Evolutionary conservation across 2,797 vertebrate species (phyloP).

Genomic region (Smutsia gigantea): DNA sequence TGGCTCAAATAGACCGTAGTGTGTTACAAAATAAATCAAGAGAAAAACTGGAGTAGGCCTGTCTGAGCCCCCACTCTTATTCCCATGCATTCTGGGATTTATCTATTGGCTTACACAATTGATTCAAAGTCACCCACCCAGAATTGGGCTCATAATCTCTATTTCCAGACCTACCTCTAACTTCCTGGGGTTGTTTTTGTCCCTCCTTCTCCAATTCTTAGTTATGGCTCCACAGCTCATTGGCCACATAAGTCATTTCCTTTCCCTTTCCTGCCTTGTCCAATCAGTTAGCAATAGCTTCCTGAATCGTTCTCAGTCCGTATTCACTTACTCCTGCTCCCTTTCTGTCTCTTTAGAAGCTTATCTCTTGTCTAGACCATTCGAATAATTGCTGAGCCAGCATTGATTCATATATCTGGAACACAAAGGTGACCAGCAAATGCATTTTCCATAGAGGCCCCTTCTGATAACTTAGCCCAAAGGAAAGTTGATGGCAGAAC

Average conservation of each 20-base stretch:
- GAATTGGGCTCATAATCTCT: conserved; percentile 61
- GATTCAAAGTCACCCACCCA: conserved; percentile 61
- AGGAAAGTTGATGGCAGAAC: not conserved
- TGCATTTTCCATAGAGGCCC: not conserved
- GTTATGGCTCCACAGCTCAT: not conserved
- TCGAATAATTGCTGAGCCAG: not conserved
- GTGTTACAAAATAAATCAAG: conserved; percentile 58
- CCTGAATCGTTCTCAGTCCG: not conserved
- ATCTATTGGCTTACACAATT: conserved; percentile 48
- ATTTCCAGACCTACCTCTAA: conserved; percentile 67
- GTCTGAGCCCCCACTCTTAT: not conserved
- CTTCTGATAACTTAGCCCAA: not conserved
- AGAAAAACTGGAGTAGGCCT: not conserved
- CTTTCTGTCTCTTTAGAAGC: not conserved
- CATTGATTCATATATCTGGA: not conserved
- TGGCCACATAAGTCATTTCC: conserved; percentile 1
- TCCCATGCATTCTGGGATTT: conserved; percentile 36
- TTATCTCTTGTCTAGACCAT: not conserved
- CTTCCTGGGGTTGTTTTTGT: conserved; percentile 47
- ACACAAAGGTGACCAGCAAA: not conserved
- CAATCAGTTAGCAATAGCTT: not conserved
- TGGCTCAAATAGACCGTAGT: conserved; percentile 7
- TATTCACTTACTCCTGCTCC: not conserved
- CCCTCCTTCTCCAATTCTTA: not conserved
- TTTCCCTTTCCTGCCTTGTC: conserved; percentile 36